These are phyloP conservation scores for Halichoerus grypus DNA, from an alignment of 2,113 vertebrate species.

Conservation along the genomic window DNA sequence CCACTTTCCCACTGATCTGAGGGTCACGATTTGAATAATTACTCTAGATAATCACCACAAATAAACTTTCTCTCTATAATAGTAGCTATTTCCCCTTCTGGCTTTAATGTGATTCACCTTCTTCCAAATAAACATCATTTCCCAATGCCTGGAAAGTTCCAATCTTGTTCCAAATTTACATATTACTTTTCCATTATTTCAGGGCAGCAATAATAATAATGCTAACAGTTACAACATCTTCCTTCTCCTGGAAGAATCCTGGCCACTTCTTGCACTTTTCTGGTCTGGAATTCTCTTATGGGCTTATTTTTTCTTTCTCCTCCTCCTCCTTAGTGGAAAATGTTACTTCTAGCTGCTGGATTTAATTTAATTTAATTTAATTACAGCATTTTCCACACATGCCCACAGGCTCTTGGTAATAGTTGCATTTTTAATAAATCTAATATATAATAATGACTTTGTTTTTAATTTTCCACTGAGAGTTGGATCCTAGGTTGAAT, in stretches of 20 bases:
- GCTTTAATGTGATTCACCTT: conserved; percentile 56
- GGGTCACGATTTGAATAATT: conserved; percentile 32
- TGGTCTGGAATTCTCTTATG: conserved; percentile 76
- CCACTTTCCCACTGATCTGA: not conserved
- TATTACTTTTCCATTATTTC: conserved; percentile 83
- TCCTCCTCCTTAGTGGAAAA: conserved; percentile 83
- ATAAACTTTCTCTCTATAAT: conserved; percentile 29
- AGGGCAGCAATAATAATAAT: conserved; percentile 69
- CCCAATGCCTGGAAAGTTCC: conserved; percentile 75
- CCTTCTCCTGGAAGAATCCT: conserved; percentile 75
- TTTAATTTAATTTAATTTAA: conserved; percentile 85
- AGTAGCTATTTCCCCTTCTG: conserved; percentile 53
- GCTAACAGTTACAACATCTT: conserved; percentile 71
- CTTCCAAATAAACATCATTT: conserved; percentile 75
- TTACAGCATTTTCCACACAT: conserved; percentile 84
- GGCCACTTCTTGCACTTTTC: conserved; percentile 72
- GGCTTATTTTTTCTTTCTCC: conserved; percentile 58
- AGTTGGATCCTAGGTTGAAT: conserved; percentile 73
- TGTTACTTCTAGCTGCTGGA: conserved; percentile 83
- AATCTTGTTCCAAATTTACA: conserved; percentile 69
- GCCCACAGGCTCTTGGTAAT: conserved; percentile 83
- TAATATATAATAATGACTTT: conserved; percentile 86
- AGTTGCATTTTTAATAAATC: conserved; percentile 85
- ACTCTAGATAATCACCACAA: not conserved
- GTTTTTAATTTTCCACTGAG: conserved; percentile 85